phyloP scores from a whole-genome alignment of 2,113 vertebrate species.

The Dipodomys stephensi region DNA sequence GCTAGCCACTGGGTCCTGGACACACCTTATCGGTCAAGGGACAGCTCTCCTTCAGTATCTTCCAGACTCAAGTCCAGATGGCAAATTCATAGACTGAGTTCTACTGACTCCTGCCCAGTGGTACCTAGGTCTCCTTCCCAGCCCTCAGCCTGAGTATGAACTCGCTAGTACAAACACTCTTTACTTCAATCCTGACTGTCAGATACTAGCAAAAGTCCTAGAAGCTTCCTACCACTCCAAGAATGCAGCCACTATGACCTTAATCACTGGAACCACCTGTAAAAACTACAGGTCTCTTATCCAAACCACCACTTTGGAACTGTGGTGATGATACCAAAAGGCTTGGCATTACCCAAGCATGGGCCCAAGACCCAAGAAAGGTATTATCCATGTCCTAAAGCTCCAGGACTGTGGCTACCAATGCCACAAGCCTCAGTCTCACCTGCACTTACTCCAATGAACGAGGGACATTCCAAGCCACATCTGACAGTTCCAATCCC shows the following conservation, averaged over 20 bases:
- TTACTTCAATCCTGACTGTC: background rate
- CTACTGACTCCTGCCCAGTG: background rate
- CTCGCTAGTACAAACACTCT: background rate
- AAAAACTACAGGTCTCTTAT: background rate
- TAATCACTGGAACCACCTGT: background rate
- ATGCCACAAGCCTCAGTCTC: too few species aligned
- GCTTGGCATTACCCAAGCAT: background rate
- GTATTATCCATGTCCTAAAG: background rate
- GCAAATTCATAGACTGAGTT: background rate
- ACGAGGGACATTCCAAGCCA: too few species aligned
- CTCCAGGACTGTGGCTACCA: background rate
- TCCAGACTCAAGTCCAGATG: background rate
- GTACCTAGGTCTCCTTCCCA: too few species aligned
- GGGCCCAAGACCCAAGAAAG: background rate
- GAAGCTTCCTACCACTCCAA: background rate
- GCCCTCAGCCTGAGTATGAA: background rate
- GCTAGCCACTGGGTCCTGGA: background rate
- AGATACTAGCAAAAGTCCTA: background rate
- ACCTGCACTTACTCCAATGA: background rate
- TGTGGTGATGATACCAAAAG: background rate
- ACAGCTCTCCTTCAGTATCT: background rate
- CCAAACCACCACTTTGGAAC: background rate
- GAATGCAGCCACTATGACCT: background rate
- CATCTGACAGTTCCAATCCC: too few species aligned
- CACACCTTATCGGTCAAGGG: background rate